Evolutionary conservation across 2,888 invertebrate genomes (phyloP), one percentile per base, ranked within the genome.

Genomic region (Heliconius aoede): DNA sequence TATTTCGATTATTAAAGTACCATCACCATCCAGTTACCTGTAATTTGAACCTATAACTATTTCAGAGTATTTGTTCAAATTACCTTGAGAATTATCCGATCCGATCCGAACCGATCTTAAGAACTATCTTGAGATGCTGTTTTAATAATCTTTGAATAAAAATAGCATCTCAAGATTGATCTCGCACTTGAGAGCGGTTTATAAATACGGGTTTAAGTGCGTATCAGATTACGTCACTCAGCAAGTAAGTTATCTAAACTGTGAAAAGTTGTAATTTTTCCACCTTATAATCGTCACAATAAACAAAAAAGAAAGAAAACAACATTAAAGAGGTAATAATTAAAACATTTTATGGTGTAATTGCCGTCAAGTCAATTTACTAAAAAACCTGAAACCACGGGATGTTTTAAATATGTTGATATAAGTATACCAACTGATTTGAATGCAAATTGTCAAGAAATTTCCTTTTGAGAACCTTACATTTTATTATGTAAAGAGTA

Each of bases 381-480:
- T 77, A 75, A 83, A 85, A 81, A 80, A 18, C 83, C 82, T 78
- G 64, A 72, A 80, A 83, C 81, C 21, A 75, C 76, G 80, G 74
- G 78, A 65, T 78, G 77, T 40, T 81, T 81, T 81, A 78, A 86
- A 83, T 85, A 83, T 83, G 82, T 80, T 84, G 74, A 79, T 79
- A 78, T 81, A 82, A 83, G 79, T 81, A 77, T 83, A 82, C 81
- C 80, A 73, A 77, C 80, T 82, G 82, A 85, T 87, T 85, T 83
- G 78, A 83, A 87, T 87, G 86, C 82, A 86, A 88, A 87, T 87
- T 83, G 82, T 80, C 76, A 55, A 74, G 76, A 79, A 82, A 80
- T 55, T 72, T 65, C 77, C 62, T 77, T 78, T 68, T 78, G 77
- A 76, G 72, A 74, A 73, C 69, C 76, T 60, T 40, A 60, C 55